phyloP scores from a whole-genome alignment of 2,888 invertebrate genomes.

The Taenaris catops region DNA sequence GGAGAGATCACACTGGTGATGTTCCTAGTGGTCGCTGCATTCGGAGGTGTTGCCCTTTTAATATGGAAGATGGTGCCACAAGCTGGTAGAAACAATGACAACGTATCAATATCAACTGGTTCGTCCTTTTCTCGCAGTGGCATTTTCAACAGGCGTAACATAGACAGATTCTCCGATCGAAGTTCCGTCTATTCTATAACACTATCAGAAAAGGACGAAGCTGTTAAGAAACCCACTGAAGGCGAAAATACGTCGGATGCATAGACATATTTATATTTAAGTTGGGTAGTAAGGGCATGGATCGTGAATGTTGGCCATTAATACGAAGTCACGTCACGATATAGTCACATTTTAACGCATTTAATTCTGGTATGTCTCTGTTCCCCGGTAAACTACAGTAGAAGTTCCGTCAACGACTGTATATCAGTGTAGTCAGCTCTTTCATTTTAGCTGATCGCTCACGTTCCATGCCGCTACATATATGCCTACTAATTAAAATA shows the following conservation, averaged over 20 bases:
- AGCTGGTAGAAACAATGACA: slow-evolving; percentile 58
- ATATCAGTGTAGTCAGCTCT: no score
- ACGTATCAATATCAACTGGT: slow-evolving; percentile 62
- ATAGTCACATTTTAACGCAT: no score
- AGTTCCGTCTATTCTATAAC: slow-evolving; percentile 72
- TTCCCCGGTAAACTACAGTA: no score
- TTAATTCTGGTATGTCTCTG: no score
- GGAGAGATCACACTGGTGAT: slow-evolving; percentile 74
- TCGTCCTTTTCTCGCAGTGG: slow-evolving; percentile 63
- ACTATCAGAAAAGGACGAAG: slow-evolving; percentile 63
- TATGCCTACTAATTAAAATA: no score
- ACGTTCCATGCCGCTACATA: no score
- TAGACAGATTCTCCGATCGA: slow-evolving; percentile 64
- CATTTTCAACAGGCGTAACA: slow-evolving; percentile 57
- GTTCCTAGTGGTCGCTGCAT: slow-evolving; percentile 79
- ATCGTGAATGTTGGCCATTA: no score
- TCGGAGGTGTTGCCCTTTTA: slow-evolving; percentile 75
- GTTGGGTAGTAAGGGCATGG: no score
- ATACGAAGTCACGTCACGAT: no score
- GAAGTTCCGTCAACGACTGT: no score
- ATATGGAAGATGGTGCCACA: slow-evolving; percentile 79
- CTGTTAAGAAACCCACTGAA: slow-evolving; percentile 49
- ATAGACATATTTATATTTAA: no score
- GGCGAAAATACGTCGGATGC: slow-evolving; percentile 75
- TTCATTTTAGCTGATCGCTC: no score